Evolutionary conservation across 2,113 vertebrate genomes (phyloP), one percentile per base, ranked within the genome.

Genomic region (Petroica traversi): DNA sequence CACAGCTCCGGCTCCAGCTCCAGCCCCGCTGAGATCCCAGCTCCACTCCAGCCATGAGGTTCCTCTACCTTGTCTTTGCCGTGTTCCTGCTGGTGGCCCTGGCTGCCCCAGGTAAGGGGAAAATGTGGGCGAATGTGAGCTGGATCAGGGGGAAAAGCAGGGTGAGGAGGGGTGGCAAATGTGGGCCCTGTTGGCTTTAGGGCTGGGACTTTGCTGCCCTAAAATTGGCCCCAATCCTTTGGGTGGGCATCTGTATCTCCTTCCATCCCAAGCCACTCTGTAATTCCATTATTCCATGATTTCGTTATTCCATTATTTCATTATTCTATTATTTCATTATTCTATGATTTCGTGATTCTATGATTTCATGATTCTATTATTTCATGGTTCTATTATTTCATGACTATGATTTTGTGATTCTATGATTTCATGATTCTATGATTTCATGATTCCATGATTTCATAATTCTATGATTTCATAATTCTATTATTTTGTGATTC

Each of bases 81-180:
- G 54, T 62, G 54, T 43, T 96, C 58, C 77, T 97, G 2, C 90
- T 97, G 77, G 20, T 79, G 22, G 95, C 92, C 46, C 38, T 91
- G 69, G 84, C 88, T 63, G 71, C 71, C 18, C 93, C 96, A 91
- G 96, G 95, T 97, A 76, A 92, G 20, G 5, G 49, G 46, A 54
- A 31, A 38, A 10, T 18, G 6, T 4, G 3, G 10, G 54, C 43
- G 33, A 16, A 23, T 20, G 16, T 12, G 23, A 38, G 8, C 33
- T 49, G 88, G 45, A 5, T 3, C 2, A 23, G 1, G 2, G 38
- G 66, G 72, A 29, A 15, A 59, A 54, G 3, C 2, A 1, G 25
- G 14, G 5, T 34, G 59, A 20, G 28, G 46, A 40, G n/a, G 28
- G 19, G 31, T 43, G 19, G 52, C 4, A 59, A 36, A 41, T 0